Conservation (phyloP, 2,888 invertebrate species). For the Malthinus seriepunctatus region DNA sequence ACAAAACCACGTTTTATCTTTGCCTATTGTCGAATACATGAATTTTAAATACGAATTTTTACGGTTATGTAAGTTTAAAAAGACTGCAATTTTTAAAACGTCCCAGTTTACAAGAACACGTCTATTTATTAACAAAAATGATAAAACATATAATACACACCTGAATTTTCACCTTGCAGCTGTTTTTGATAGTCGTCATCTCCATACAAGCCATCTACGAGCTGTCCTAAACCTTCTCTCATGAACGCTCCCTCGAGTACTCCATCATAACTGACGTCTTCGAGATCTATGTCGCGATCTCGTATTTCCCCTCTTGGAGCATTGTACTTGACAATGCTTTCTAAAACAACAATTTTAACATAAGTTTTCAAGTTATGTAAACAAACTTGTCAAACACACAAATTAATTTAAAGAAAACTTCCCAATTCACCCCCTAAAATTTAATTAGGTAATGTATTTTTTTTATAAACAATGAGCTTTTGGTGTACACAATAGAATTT, state of each 20-base stretch:
- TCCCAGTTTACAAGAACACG: neutral
- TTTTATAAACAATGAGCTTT: neutral
- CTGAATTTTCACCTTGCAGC: constrained; percentile 62
- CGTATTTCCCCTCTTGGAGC: constrained; percentile 68
- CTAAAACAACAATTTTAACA: constrained; percentile 53
- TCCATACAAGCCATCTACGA: constrained; percentile 75
- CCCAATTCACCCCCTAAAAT: no score
- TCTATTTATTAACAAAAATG: neutral
- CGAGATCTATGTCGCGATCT: constrained; percentile 68
- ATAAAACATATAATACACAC: constrained; percentile 46
- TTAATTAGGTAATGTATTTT: no score
- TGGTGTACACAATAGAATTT: neutral
- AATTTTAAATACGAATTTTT: constrained; percentile 37
- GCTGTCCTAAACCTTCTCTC: constrained; percentile 77
- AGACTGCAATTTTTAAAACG: constrained; percentile 16
- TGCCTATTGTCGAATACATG: constrained; percentile 41
- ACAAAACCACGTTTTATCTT: constrained; percentile 36
- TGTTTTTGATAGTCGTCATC: constrained; percentile 68
- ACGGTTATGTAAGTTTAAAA: constrained; percentile 25
- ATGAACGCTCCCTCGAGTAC: constrained; percentile 59
- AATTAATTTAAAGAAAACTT: no score
- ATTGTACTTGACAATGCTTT: constrained; percentile 68
- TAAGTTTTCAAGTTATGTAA: neutral
- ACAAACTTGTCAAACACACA: no score
- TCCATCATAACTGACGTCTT: constrained; percentile 83